Evolutionary conservation across 2,888 invertebrate genomes (phyloP), one percentile per base, ranked within the genome.

Genomic region (Hyalella azteca): DNA sequence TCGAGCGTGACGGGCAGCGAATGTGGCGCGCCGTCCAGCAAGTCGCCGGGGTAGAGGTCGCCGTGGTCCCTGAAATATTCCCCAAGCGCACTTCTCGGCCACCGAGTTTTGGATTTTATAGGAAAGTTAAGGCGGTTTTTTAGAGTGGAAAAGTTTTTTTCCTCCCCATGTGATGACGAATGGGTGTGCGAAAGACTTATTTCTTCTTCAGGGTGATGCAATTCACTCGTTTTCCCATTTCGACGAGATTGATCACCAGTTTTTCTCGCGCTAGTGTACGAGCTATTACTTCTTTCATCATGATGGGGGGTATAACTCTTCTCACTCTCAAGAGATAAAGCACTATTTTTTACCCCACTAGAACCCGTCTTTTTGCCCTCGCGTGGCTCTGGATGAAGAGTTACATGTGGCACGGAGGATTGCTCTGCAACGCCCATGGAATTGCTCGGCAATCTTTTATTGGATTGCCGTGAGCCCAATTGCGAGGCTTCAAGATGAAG

Each of bases 31-130:
- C 36, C 66, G 39, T 66, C 66, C 15, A 66, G 66, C 13, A 66
- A 39, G 36, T 66, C 66, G 36, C 66, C 66, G 3, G 66, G 66
- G 66, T 66, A 66, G 19, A 66, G 66, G 36, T 66, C 66, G 13
- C 66, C 66, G n/a, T 66, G 66, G 36, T 66, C 66, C 36, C 66
- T 22, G 39, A 66, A 66, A 19, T 66, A 66, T 66, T 66, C 66
- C 29, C 66, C 66, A 19, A 66, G 66, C 36, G 66, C 66, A 66
- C 66, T 66, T 36, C 66, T 22, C 66, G 66, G 66, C 66, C 66
- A 66, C 36, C 66, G 66, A n/a, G 66, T 66, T 66, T 66, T 66
- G 32, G 66, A 66, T 66, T 29, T 66, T 32, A 32, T 32, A 36
- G 39, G 19, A 29, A 15, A 66, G 32, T 66, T 66, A 15, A n/a